Base-by-base conservation (phyloP, 1,140 invertebrate genomes). In the Drosophila dunni region DNA sequence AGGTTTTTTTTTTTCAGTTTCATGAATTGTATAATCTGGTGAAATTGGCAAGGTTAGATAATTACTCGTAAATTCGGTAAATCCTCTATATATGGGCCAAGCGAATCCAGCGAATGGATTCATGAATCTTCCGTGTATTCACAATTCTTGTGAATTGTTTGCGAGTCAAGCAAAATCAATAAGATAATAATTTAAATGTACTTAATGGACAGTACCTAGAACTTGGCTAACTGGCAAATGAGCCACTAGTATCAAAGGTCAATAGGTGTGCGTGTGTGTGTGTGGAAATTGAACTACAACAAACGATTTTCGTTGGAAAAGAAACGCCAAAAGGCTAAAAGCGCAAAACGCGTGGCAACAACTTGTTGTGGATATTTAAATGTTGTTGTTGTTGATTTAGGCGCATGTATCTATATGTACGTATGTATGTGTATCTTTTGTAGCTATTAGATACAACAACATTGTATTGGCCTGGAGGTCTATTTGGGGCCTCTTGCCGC, bases 341-440 rank as follows among this genome's bases (percentile, higher is more conserved):
- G 48, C 76, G 79, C 58, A 70, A 82, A 77, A 77, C 81, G 82
- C 76, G 83, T 88, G 76, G 83, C 82, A 45, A 53, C 82, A 79
- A 86, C 79, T 79, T 85, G 82, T 78, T 84, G 53, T 54, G 62
- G 67, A 66, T 67, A 75, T 58, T 74, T 48, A 77, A 76, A 53
- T 76, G 24, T 71, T 34, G 58, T 33, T 60, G 42, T 20, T 63
- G 44, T n/a, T 57, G 57, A 20, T 48, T 33, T 48, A 36, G 29
- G 50, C 50, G 50, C 50, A 34, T 8, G 36, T 56, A 56, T 51
- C 3, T 64, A 13, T 62, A 48, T 62, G 38, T 62, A 48, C 56
- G 38, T 75, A 44, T 57, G 48, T 72, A 65, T 62, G 38, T 61
- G 40, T 60, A 75, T 69, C 58, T 58, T 13, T 44, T 68, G 63